Base-by-base conservation (phyloP, 37 sponge, comb jelly and placozoan genomes). In the Spongilla lacustris region DNA sequence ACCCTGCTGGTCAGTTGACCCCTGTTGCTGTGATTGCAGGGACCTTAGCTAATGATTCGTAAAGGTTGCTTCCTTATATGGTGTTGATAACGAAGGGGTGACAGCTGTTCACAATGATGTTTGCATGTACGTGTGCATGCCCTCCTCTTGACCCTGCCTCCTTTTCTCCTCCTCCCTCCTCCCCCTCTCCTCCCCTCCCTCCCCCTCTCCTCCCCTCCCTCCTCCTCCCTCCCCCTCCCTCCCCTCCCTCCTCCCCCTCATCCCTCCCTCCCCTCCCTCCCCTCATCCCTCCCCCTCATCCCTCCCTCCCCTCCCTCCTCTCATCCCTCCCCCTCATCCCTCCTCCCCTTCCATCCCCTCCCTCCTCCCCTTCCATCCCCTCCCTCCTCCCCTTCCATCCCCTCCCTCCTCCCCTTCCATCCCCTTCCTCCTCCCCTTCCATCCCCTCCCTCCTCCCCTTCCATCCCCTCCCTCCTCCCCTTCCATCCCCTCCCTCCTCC, bases 1-100 rank as follows among this genome's bases (percentile, higher is more conserved):
- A 88, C 58, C 88, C 88, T 38, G 88, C 88, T 34, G 85, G 85
- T 84, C 25, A n/a, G n/a, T n/a, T n/a, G n/a, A n/a, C n/a, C n/a
- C n/a, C n/a, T n/a, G n/a, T n/a, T n/a, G n/a, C n/a, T n/a, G n/a
- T n/a, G n/a, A n/a, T n/a, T n/a, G n/a, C n/a, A n/a, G n/a, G n/a
- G n/a, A n/a, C n/a, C n/a, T n/a, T n/a, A n/a, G n/a, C n/a, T n/a
- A n/a, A n/a, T n/a, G n/a, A n/a, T n/a, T n/a, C n/a, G n/a, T n/a
- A 41, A 4, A 4, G 58, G 22, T 46, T 2, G 4, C 33, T 10
- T 23, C 75, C 75, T 32, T 41, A 41, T 29, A 9, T 69, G 25
- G 71, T 29, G 71, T 10, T 10, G 27, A 69, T 69, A 69, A 69
- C 8, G 4, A 29, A 29, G 71, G 3, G 71, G 27, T 28, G 8